Percentiles rank a stretch among this genome's conserved stretches.
Evolutionary conservation across 2,113 vertebrate genomes (phyloP).

Genomic region (Phrynosoma blainvillii): DNA sequence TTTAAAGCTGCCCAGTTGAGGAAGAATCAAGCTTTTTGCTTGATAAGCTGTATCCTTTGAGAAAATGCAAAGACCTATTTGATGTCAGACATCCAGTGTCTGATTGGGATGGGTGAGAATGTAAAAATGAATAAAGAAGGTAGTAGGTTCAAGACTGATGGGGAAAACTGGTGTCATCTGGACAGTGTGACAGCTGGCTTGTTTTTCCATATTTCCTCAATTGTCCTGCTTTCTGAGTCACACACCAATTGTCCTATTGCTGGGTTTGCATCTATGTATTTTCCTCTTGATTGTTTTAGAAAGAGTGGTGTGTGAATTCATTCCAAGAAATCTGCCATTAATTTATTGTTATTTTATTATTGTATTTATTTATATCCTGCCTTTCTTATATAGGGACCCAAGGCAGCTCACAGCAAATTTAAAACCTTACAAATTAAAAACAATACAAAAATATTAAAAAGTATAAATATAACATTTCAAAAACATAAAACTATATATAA

Average conservation of each 20-base stretch:
- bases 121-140: background rate
- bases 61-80: background rate
- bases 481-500: too few relatives aligned
- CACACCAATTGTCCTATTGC: background rate
- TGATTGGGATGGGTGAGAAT: background rate
- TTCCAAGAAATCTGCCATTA: background rate
- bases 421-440: too few relatives aligned
- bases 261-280: background rate
- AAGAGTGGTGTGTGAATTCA: background rate
- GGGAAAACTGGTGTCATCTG: background rate
- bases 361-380: too few relatives aligned
- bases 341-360: too few relatives aligned
- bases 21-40: conserved; percentile 5
- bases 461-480: too few relatives aligned
- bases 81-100: background rate
- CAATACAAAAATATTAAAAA: too few relatives aligned
- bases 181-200: conserved; percentile 33
- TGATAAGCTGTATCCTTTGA: background rate
- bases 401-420: too few relatives aligned
- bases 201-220: background rate
- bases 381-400: too few relatives aligned
- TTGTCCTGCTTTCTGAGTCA: accelerated
- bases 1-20: conserved; percentile 7
- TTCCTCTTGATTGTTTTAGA: background rate
- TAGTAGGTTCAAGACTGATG: conserved; percentile 51